Evolutionary conservation across 2,797 vertebrate species (phyloP), one percentile per base, ranked within the genome.

Genomic region (Crenuchus spilurus): DNA sequence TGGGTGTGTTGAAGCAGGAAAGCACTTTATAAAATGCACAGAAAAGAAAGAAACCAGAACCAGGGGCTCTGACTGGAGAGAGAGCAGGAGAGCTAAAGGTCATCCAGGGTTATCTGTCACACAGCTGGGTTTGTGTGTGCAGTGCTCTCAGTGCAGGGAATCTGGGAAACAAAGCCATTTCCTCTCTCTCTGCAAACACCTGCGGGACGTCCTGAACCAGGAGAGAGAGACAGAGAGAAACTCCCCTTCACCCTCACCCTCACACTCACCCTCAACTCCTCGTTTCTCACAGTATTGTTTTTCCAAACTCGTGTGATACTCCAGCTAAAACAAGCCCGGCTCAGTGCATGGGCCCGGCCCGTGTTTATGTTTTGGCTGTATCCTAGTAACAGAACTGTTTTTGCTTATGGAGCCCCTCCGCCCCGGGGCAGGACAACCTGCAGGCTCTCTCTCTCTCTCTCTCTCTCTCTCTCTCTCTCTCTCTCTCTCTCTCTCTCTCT

Each of bases 321-420:
- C 64, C 42, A 67, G 60, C 68, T 83, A 57, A 90, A 93, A 92
- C 92, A 91, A 87, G 90, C 88, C 90, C 90, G 88, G 4, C 81
- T 93, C 90, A 92, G 77, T 78, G 74, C 33, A 71, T 85, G 80
- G 91, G 91, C 87, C 80, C 87, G 84, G 71, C 81, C 89, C 86
- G 90, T 95, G 95, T 95, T 96, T 95, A 80, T 96, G 94, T 95
- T 97, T 92, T 94, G 84, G n/a, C 64, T 0, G 91, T 94, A 87
- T 91, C 96, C 89, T 92, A 90, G 96, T 89, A 92, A 95, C 95
- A 0, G 85, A 86, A 82, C 93, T 97, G 95, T 93, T 97, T 96
- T 95, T 95, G 94, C 95, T 97, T 97, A 96, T 84, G 88, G 86
- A 68, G 82, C 84, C 80, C 80, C 89, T 87, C 88, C 92, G 89